Conservation (phyloP, 1,140 invertebrate species). For the Drosophila sp. region DNA sequence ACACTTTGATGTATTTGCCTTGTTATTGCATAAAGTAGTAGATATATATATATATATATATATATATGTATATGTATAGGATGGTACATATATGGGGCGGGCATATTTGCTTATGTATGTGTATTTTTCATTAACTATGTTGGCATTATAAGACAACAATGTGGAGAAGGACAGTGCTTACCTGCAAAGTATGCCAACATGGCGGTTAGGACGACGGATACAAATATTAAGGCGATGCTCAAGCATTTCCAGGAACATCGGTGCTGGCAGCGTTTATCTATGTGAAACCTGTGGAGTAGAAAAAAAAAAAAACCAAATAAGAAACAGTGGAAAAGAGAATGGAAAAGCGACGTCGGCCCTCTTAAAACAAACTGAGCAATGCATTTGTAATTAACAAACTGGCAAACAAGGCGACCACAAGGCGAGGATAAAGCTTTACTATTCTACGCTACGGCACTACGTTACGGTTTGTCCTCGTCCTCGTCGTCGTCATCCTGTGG, state of each 20-base stretch:
- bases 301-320: constrained; percentile 17
- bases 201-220: constrained; percentile 93
- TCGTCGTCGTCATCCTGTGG: constrained; percentile 44
- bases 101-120: constrained; percentile 62
- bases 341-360: neutral
- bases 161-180: constrained; percentile 84
- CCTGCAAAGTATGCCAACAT: constrained; percentile 97
- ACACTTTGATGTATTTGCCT: constrained; percentile 78
- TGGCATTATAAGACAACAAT: constrained; percentile 57
- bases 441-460: neutral
- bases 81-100: constrained; percentile 25
- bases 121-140: constrained; percentile 76
- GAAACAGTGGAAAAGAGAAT: neutral
- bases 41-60: constrained; percentile 29
- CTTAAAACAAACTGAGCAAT: constrained; percentile 62
- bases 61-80: constrained; percentile 32
- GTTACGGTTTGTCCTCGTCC: neutral
- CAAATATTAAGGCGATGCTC: constrained; percentile 94
- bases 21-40: constrained; percentile 44
- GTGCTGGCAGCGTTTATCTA: constrained; percentile 95
- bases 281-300: constrained; percentile 87
- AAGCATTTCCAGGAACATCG: constrained; percentile 97
- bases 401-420: constrained; percentile 48
- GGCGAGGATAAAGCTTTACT: constrained; percentile 37
- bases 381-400: constrained; percentile 73